Percentiles rank a stretch among this genome's conserved stretches.
Conservation (phyloP, 2,797 vertebrate species). For the Acrocephalus scirpaceus region DNA sequence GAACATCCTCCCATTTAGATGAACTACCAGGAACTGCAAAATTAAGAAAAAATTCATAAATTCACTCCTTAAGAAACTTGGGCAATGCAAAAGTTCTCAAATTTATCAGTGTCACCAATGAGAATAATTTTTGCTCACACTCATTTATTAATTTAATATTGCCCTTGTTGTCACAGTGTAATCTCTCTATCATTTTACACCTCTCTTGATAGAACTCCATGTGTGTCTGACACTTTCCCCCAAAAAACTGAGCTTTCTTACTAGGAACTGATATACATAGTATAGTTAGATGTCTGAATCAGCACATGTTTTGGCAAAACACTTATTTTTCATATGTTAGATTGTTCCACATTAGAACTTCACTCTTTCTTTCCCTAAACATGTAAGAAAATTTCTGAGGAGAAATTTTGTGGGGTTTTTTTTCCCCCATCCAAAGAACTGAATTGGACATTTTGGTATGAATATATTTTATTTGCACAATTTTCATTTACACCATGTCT, state of each 20-base stretch:
- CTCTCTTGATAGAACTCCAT: not conserved
- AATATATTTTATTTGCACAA: not conserved
- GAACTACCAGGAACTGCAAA: slow-evolving; percentile 86
- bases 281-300: not conserved
- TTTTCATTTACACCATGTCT: not conserved
- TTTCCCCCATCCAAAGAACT: not conserved
- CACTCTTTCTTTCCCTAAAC: not conserved
- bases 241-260: not conserved
- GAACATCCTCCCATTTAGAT: slow-evolving; percentile 92
- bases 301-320: not conserved
- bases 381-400: not conserved
- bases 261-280: not conserved
- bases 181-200: not conserved
- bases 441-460: not conserved
- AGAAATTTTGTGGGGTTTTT: not conserved
- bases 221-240: not conserved
- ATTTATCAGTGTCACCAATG: not conserved
- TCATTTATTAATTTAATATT: not conserved
- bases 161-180: not conserved
- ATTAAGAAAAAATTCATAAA: slow-evolving; percentile 17
- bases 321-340: not conserved
- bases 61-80: not conserved
- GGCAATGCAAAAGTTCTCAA: not conserved
- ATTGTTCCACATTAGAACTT: not conserved
- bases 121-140: not conserved